A percentile compares a stretch with the other conserved stretches of the same genome.
Evolutionary conservation across 2,113 vertebrate genomes (phyloP).

Genomic region (Arenaria interpres): DNA sequence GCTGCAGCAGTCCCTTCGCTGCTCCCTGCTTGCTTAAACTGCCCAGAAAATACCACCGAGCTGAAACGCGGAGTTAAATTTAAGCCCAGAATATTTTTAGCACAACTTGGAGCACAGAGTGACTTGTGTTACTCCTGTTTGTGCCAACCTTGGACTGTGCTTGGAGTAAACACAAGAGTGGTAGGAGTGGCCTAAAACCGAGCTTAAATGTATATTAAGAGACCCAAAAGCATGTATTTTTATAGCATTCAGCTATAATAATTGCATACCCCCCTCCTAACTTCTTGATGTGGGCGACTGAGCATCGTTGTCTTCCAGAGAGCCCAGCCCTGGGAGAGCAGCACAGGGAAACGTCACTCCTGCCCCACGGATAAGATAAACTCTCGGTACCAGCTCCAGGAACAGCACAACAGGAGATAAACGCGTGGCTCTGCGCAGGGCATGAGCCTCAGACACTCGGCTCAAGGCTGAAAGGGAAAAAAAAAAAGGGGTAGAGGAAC

Average conservation of each 20-base stretch:
- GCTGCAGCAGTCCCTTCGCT: background rate
- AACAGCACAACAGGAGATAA: background rate
- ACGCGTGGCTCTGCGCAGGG: fast-evolving
- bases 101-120: background rate
- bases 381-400: background rate
- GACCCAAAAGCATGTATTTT: background rate
- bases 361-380: background rate
- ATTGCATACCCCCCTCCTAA: too few species aligned
- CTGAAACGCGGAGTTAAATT: background rate
- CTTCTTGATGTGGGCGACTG: background rate
- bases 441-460: background rate
- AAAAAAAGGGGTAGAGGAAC: background rate
- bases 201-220: background rate
- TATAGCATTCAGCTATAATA: background rate
- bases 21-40: background rate
- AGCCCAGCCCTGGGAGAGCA: background rate
- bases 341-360: background rate
- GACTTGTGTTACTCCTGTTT: background rate
- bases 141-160: background rate
- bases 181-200: background rate
- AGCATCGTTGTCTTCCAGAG: background rate
- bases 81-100: background rate
- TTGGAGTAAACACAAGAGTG: background rate
- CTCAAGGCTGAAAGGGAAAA: background rate
- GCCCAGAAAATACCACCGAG: background rate